Conservation (phyloP, 2,888 invertebrate species). For the Rhagophthalmus giganteus region DNA sequence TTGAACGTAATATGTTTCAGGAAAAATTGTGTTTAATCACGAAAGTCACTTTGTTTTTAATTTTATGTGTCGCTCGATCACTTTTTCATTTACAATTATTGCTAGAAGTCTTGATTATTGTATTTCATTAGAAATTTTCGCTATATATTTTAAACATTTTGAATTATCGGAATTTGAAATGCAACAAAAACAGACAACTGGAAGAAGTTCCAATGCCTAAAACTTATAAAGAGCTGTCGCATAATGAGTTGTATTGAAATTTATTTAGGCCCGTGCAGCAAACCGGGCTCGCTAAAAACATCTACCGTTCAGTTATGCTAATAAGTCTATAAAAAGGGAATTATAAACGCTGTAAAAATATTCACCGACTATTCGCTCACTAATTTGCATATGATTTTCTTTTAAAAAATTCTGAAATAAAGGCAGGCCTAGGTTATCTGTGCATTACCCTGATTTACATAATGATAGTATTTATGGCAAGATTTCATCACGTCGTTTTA, state of each 20-base stretch:
- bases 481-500: slow-evolving; percentile 32
- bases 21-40: too few species aligned
- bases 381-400: slow-evolving; percentile 56
- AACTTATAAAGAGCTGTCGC: slow-evolving; percentile 23
- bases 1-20: too few species aligned
- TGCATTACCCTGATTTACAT: slow-evolving; percentile 50
- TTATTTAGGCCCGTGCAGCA: slow-evolving; percentile 28
- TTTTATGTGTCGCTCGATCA: too few species aligned
- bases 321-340: slow-evolving; percentile 54
- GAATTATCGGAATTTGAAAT: slow-evolving; percentile 4
- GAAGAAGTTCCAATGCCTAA: slow-evolving; percentile 25
- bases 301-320: slow-evolving; percentile 53
- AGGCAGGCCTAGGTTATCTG: slow-evolving; percentile 49
- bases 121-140: too few species aligned
- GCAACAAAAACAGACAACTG: slow-evolving; percentile 14
- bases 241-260: slow-evolving; percentile 30
- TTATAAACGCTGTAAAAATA: slow-evolving; percentile 57
- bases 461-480: slow-evolving; percentile 49
- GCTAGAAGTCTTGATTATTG: too few species aligned
- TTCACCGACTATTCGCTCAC: slow-evolving; percentile 53
- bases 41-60: too few species aligned
- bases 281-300: slow-evolving; percentile 34
- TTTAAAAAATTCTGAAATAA: slow-evolving; percentile 46
- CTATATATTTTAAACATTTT: too few species aligned
- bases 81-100: too few species aligned